These are phyloP conservation scores for Paramormyrops kingsleyae DNA, from an alignment of 2,113 vertebrate genomes.

Conservation along the genomic window DNA sequence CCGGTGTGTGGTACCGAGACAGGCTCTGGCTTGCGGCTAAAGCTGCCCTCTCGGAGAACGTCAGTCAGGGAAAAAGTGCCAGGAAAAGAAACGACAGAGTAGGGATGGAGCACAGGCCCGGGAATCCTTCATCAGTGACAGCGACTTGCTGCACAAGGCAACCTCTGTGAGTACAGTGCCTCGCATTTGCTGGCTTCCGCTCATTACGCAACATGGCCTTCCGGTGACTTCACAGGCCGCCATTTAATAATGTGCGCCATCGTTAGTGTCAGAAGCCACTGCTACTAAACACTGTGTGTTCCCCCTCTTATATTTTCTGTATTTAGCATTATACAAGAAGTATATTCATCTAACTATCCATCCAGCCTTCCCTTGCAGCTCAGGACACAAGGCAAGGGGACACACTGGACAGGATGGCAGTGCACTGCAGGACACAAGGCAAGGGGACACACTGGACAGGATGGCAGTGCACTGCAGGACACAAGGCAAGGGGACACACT, in stretches of 20 bases:
- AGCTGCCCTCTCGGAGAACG: slow-evolving; percentile 51
- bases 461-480: not conserved
- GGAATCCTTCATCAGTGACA: slow-evolving; percentile 58
- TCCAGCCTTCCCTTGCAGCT: not conserved
- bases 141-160: slow-evolving; percentile 47
- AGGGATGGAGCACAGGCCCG: slow-evolving; percentile 52
- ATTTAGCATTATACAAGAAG: not conserved
- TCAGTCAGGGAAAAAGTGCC: slow-evolving; percentile 43
- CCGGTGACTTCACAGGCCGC: not conserved
- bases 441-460: not conserved
- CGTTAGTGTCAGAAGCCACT: not conserved
- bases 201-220: not conserved
- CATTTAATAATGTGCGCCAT: not conserved
- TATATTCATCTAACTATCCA: not conserved
- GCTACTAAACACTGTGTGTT: not conserved
- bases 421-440: not conserved
- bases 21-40: slow-evolving; percentile 40
- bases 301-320: not conserved
- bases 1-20: slow-evolving; percentile 18
- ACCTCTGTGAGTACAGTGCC: not conserved
- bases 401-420: not conserved
- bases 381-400: not conserved
- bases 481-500: not conserved
- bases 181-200: not conserved
- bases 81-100: slow-evolving; percentile 40